These are phyloP conservation scores for Meles meles DNA, from an alignment of 2,113 vertebrate genomes.

Conservation along the genomic window DNA sequence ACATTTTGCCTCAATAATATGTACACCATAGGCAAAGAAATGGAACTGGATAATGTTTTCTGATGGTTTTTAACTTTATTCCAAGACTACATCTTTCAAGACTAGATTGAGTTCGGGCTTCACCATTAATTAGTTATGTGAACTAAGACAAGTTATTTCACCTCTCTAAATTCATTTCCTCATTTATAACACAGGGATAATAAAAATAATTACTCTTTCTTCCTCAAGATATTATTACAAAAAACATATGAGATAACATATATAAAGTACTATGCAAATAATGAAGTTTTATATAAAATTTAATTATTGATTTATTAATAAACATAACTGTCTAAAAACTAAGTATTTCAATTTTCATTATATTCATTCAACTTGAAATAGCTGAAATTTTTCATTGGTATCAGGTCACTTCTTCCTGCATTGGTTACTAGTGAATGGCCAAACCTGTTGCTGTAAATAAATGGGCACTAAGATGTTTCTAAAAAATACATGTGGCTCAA, in stretches of 20 bases:
- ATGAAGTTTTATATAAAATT: neutral
- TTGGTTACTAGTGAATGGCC: constrained; percentile 43
- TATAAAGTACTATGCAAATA: neutral
- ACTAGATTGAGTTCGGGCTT: neutral
- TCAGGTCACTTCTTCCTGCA: neutral
- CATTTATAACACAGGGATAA: neutral
- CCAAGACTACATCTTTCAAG: neutral
- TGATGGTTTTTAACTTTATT: neutral
- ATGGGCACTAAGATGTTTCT: neutral
- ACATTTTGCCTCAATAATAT: neutral
- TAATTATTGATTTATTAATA: neutral
- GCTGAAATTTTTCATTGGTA: neutral
- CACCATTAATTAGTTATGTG: neutral
- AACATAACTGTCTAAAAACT: neutral
- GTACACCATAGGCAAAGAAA: neutral
- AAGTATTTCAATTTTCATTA: neutral
- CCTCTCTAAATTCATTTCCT: neutral
- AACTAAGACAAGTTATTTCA: neutral
- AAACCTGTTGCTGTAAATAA: constrained; percentile 58
- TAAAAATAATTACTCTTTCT: neutral
- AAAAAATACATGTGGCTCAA: constrained; percentile 40
- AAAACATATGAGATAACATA: neutral
- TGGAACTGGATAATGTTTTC: neutral
- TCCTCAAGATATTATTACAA: neutral
- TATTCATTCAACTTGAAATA: neutral